Base-by-base conservation (phyloP, 1,140 invertebrate species). In the Halesus radiatus region DNA sequence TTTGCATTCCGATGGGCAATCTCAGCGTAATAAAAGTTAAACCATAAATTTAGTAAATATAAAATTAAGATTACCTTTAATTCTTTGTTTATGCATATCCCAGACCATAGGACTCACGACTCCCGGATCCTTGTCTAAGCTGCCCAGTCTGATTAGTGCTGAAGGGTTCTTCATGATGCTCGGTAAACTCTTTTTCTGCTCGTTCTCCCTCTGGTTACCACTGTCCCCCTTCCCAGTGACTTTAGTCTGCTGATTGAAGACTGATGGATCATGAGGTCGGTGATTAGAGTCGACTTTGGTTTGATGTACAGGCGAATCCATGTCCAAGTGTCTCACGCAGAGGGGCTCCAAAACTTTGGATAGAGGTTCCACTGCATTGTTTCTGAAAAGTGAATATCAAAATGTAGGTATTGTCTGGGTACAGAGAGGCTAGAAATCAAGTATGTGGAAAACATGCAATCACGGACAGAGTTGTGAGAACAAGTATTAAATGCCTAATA, bases 61-160 rank as follows among this genome's bases (percentile, higher is more conserved):
- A n/a, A n/a, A 2, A 29, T 29, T 29, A 29, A 29, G 10, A 45
- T n/a, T 50, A 74, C 70, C 78, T 60, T 79, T 68, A 29, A 89
- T 88, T 81, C 88, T 88, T 79, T 88, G 88, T 76, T 88, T 87
- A 84, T 94, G 94, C 62, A 94, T 85, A 86, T 95, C 93, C 95
- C 95, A 96, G 3, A 96, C 94, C 58, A 95, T 88, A 0, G 95
- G 95, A 0, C 95, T 94, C 26, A 96, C 90, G n/a, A 95, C 93
- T n/a, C 95, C 95, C 1, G 95, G 94, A 89, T 96, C 95, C 83
- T 92, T 92, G 4, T 92, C 92, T 3, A 91, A 87, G 81, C 92
- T 93, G 23, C 90, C 91, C 52, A 92, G 88, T 20, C 92, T 83
- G 1, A 89, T 89, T 20, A 91, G 82, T 76, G 88, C 86, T 0